phyloP scores from a whole-genome alignment of 2,888 invertebrate species.

The Drosophila mercatorum region DNA sequence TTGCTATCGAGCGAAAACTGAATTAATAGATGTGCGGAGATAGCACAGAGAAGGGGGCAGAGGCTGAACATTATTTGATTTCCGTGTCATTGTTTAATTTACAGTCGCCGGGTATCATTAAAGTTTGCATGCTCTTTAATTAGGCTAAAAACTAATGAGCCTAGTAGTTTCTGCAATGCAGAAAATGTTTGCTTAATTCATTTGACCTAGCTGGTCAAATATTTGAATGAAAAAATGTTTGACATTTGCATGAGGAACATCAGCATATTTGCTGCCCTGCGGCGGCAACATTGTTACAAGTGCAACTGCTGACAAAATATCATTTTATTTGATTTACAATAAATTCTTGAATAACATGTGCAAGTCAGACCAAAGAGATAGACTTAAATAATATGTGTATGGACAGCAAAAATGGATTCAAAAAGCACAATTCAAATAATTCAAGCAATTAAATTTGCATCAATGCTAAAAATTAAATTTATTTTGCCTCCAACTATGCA shows the following conservation, averaged over 20 bases:
- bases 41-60: background rate
- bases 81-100: constrained; percentile 14
- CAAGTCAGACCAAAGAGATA: background rate
- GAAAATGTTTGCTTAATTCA: background rate
- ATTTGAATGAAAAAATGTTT: constrained; percentile 4
- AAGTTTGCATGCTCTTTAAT: constrained; percentile 7
- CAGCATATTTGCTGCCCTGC: background rate
- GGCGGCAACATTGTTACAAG: background rate
- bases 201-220: background rate
- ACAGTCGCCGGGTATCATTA: constrained; percentile 3
- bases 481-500: constrained; percentile 5
- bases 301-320: no score
- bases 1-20: constrained; percentile 14
- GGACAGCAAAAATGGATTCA: background rate
- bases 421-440: constrained; percentile 28
- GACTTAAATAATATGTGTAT: background rate
- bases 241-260: background rate
- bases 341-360: constrained; percentile 1
- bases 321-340: background rate
- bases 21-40: constrained; percentile 18
- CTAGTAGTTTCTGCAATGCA: background rate
- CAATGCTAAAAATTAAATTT: constrained; percentile 44
- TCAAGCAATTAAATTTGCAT: constrained; percentile 48
- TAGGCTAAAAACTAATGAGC: constrained; percentile 1
- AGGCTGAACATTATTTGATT: constrained; percentile 24